Percentiles rank a stretch among this genome's conserved stretches.
phyloP scores from a whole-genome alignment of 2,113 vertebrate genomes.

The Poicephalus gulielmi region DNA sequence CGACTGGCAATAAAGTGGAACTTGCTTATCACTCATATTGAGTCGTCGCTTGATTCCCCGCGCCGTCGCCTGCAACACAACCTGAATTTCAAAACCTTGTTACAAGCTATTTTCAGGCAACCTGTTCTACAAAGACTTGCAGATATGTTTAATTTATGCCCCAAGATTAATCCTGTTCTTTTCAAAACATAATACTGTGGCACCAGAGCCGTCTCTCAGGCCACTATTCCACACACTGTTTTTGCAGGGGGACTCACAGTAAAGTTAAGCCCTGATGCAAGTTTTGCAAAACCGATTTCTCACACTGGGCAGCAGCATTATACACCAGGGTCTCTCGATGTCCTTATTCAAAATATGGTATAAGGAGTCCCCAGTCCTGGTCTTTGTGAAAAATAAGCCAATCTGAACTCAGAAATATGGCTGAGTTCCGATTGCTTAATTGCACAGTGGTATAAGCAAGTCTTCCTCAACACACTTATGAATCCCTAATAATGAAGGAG shows the following conservation, averaged over 20 bases:
- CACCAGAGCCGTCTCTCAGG: neutral
- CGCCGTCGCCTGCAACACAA: neutral
- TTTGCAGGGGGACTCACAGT: neutral
- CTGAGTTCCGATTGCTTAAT: neutral
- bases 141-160: neutral
- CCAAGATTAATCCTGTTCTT: neutral
- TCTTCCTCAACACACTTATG: neutral
- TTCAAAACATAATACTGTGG: neutral
- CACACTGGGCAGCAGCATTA: neutral
- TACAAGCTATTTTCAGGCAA: neutral
- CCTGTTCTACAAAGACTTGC: neutral
- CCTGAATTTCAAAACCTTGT: neutral
- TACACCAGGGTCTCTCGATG: neutral
- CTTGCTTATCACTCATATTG: too few relatives aligned
- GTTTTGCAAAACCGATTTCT: neutral
- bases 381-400: neutral
- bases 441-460: neutral
- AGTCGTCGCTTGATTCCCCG: too few relatives aligned
- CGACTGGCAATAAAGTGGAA: too few relatives aligned
- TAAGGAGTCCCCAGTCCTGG: neutral
- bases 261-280: neutral
- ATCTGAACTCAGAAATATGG: neutral
- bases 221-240: neutral
- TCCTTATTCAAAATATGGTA: rapidly evolving
- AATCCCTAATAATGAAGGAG: neutral